Base-by-base conservation (phyloP, 2,888 invertebrate genomes). In the Brachycybe producta region DNA sequence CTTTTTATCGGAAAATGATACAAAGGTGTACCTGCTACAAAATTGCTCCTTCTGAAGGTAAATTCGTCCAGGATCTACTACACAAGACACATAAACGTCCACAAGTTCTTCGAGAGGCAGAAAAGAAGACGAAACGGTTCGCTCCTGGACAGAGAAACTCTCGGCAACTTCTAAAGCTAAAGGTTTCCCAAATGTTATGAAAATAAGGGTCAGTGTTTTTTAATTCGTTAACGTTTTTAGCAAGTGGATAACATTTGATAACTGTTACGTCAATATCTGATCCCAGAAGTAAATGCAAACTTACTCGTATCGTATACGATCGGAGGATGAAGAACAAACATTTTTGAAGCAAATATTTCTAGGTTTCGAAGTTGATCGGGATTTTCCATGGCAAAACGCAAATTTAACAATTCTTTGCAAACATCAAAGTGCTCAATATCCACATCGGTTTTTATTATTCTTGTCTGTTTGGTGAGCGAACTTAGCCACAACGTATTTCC, bases 401-500 rank as follows among this genome's bases (percentile, higher is more conserved):
- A 15, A 5, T 27, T 43, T 5, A 32, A 5, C 5, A 49, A 17
- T n/a, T 41, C 11, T 41, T 32, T 23, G 21, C 30, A 21, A 13
- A 39, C 23, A 17, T 32, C 26, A 21, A 49, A 49, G 19, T 41
- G 17, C 4, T 23, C 21, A 23, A 49, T 34, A 34, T 30, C 24
- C 13, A 32, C 42, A 19, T 28, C 27, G 13, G n/a, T 40, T 5
- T 19, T 17, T 5, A 24, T 21, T 36, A 46, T 17, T 21, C 23
- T 34, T n/a, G 36, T 36, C 19, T 32, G 23, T 17, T 46, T 46
- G 60, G 76, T 73, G 34, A 82, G 62, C 2, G 77, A 75, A 47
- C 79, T 73, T 1, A 83, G 67, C 72, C 81, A 80, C 32, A 83
- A 61, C 1, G 73, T 74, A 53, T 77, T 72, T 1, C 75, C 76